Base-by-base conservation (phyloP, 2,797 vertebrate species). In the Gadopsis marmoratus region DNA sequence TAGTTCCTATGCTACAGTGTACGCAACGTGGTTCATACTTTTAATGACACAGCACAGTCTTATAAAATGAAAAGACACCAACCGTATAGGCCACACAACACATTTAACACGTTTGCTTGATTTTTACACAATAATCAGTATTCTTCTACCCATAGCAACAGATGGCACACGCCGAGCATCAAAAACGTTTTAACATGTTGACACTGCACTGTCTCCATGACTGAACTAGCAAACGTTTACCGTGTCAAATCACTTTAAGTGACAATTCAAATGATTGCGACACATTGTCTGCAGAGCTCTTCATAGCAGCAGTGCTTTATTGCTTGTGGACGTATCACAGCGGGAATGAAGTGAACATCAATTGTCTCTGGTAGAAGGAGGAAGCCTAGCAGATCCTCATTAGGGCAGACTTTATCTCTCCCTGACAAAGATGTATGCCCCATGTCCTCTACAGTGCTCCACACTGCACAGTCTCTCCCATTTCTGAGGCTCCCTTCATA, bases 351-450 rank as follows among this genome's bases (percentile, higher is more conserved):
- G 56, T 47, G 71, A 85, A 73, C 67, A 83, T 87, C 69, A 86
- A 54, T 87, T 89, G 77, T 89, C 53, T 85, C n/a, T 74, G 62
- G 74, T 74, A 43, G 71, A 74, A 53, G 33, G 13, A 73, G 37
- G 83, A 88, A 58, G 73, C 75, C 23, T 14, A 64, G 85, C 83
- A 89, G 74, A 86, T 63, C 48, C 64, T 76, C 74, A 88, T 88
- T 88, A 79, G 73, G 78, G 84, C 79, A 80, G 77, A 78, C 74
- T 89, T 87, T 83, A 81, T 87, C 79, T 82, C 89, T 79, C n/a
- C 59, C 35, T 83, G 90, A 88, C 84, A 86, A 82, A 82, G 87
- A 91, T 48, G 31, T 85, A 85, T 81, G 74, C 84, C 39, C 65
- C 10, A 43, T 72, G 66, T 71, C 37, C 37, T 78, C 35, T 35